Percentiles rank a stretch among this genome's conserved stretches.
Evolutionary conservation across 2,113 vertebrate genomes (phyloP).

Genomic region (Verasper variegatus): DNA sequence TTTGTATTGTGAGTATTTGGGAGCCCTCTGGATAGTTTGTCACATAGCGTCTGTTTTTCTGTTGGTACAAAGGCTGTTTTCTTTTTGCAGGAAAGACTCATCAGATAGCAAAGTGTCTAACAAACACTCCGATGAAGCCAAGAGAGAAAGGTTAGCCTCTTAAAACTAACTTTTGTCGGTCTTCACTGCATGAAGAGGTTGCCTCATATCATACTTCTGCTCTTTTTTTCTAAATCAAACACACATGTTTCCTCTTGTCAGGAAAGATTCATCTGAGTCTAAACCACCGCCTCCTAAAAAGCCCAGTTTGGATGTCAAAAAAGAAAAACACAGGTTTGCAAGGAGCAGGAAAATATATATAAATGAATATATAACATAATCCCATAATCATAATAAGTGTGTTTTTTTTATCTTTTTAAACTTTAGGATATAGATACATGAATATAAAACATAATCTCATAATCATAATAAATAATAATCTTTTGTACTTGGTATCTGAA

Average conservation of each 20-base stretch:
- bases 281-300: slow-evolving; percentile 70
- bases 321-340: slow-evolving; percentile 81
- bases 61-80: slow-evolving; percentile 39
- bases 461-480: too few relatives aligned
- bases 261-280: slow-evolving; percentile 77
- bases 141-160: slow-evolving; percentile 79
- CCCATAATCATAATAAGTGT: not conserved
- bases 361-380: not conserved
- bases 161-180: not conserved
- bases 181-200: not conserved
- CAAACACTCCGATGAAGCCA: slow-evolving; percentile 71
- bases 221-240: slow-evolving; percentile 20
- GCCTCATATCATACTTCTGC: not conserved
- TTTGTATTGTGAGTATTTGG: not conserved
- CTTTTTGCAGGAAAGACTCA: slow-evolving; percentile 78
- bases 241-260: slow-evolving; percentile 63
- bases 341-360: slow-evolving; percentile 9
- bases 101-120: slow-evolving; percentile 75
- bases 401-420: not conserved
- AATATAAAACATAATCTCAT: not conserved
- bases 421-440: too few relatives aligned
- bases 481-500: too few relatives aligned
- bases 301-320: slow-evolving; percentile 69
- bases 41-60: not conserved
- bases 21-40: not conserved